phyloP scores from a whole-genome alignment of 2,113 vertebrate genomes.

The Ahaetulla prasina region DNA sequence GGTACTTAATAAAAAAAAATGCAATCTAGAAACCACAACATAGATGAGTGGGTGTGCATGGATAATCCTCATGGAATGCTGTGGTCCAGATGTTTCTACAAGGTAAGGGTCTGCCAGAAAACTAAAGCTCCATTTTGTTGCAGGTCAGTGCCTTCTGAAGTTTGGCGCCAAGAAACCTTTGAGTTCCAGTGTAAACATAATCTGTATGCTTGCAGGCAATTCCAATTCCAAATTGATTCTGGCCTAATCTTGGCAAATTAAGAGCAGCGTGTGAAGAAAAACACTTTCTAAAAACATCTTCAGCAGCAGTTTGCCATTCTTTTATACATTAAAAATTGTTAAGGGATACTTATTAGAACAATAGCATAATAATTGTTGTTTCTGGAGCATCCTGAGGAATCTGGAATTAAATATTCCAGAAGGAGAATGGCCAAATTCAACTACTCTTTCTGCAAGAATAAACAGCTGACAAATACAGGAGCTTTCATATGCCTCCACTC shows the following conservation, averaged over 20 bases:
- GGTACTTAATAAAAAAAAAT: not conserved
- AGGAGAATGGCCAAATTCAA: not conserved
- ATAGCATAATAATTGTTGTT: not conserved
- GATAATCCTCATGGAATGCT: not conserved
- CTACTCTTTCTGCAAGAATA: not conserved
- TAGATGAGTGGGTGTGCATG: not conserved
- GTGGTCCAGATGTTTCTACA: not conserved
- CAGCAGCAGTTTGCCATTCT: not conserved
- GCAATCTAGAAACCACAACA: not conserved
- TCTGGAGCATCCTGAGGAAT: not conserved
- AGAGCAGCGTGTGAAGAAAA: constrained; percentile 7
- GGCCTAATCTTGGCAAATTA: not conserved
- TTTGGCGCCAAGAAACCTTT: not conserved
- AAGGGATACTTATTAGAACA: not conserved
- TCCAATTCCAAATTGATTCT: not conserved
- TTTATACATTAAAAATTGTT: not conserved
- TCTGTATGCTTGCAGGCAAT: constrained; percentile 3
- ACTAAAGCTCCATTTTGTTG: not conserved
- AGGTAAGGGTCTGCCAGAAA: not conserved
- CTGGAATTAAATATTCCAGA: not conserved
- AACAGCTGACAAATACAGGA: not conserved
- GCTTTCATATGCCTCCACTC: not conserved
- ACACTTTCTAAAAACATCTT: not conserved
- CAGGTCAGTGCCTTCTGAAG: not conserved
- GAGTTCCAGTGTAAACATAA: not conserved